Evolutionary conservation across 1,140 invertebrate species (phyloP), one percentile per base, ranked within the genome.

Genomic region (Riptortus pedestris): DNA sequence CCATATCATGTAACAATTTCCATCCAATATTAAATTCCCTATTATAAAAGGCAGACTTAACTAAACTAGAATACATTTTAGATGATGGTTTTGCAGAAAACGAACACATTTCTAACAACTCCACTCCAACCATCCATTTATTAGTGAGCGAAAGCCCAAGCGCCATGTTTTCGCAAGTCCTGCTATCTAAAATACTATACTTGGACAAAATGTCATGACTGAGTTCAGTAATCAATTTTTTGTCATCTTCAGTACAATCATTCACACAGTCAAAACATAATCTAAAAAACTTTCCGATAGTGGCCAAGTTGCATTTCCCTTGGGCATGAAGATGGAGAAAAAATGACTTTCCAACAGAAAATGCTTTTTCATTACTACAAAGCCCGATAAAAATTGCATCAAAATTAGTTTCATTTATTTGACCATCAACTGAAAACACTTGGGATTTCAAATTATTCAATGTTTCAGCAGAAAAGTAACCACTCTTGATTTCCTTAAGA

Each of bases 51-150:
- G 83, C 75, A 29, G 79, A 77, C 47, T 67, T 60, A 66, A 81
- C 74, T 14, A 85, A 45, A 22, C 66, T 70, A 70, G 73, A 79
- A 67, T 79, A 81, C 2, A 73, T 67, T 7, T 62, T 62, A 24
- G 72, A 68, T 65, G 67, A 70, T 1, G 76, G 74, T 11, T 12
- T 70, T 29, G 67, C 59, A 24, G 73, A 76, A 48, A 79, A 38
- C 70, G 80, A 75, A 63, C 83, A 75, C 68, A 80, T 79, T 58
- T 84, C 73, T 11, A 87, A 74, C 28, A 88, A 67, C 67, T 80
- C 74, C 1, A 81, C 47, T 62, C 79, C 76, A 64, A 83, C 77
- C 67, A 78, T 75, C 84, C 85, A 87, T 61, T 79, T 69, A 62
- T 72, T 70, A 14, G 87, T 85, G 33, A 79, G 69, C 67, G 81